These are phyloP conservation scores for Phrynocephalus vlangalii DNA, from an alignment of 2,797 vertebrate genomes.

Conservation along the genomic window DNA sequence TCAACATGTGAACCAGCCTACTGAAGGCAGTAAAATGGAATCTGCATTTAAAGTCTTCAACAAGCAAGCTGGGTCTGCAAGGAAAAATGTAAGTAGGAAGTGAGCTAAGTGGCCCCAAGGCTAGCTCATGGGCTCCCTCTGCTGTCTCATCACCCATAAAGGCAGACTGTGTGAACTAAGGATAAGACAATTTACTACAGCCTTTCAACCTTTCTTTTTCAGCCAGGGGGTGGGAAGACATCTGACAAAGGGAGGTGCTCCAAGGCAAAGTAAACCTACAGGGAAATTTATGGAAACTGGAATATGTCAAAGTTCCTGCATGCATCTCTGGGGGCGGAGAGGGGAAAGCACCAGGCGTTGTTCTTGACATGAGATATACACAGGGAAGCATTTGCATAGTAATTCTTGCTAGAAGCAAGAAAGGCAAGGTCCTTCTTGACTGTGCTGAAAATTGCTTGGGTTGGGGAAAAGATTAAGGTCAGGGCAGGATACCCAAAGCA, in stretches of 20 bases:
- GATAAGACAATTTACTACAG: neutral
- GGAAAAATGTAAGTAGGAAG: too few relatives aligned
- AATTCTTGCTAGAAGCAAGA: conserved; percentile 37
- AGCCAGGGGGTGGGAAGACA: neutral
- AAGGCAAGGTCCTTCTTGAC: conserved; percentile 43
- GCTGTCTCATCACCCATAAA: neutral
- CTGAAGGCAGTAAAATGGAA: too few relatives aligned
- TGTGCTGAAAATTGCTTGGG: conserved; percentile 40
- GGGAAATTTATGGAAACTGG: conserved; percentile 32
- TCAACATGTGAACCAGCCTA: too few relatives aligned
- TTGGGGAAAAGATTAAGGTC: conserved; percentile 28
- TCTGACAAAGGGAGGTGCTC: conserved; percentile 23
- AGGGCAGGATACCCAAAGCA: conserved; percentile 43
- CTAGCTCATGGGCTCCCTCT: neutral
- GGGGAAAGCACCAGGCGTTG: neutral
- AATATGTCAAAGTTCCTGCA: conserved; percentile 7
- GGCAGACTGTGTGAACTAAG: neutral
- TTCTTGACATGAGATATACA: conserved; percentile 39
- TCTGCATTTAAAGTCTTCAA: neutral
- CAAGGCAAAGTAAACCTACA: conserved; percentile 48
- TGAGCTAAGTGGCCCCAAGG: too few relatives aligned
- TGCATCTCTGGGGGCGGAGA: conserved; percentile 41
- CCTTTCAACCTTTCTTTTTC: neutral
- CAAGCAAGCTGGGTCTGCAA: neutral
- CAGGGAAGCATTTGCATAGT: conserved; percentile 52